Evolutionary conservation across 2,113 vertebrate genomes (phyloP).

Genomic region (Barnardius zonarius): DNA sequence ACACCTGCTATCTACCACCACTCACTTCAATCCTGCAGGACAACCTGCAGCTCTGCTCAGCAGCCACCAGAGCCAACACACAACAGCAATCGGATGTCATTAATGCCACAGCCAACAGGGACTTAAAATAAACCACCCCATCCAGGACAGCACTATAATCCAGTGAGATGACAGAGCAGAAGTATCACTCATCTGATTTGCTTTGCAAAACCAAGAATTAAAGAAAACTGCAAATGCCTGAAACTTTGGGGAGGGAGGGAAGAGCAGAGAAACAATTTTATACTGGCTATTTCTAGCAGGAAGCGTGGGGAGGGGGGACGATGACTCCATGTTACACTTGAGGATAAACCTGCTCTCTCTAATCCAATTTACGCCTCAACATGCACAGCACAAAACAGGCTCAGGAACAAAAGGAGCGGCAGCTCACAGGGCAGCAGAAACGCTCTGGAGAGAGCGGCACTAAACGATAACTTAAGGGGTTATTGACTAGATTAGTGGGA

Average conservation of each 20-base stretch:
- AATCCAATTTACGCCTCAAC: constrained; percentile 41
- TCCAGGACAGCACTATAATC: background rate
- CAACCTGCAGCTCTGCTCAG: background rate
- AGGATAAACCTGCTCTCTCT: constrained; percentile 8
- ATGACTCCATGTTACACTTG: background rate
- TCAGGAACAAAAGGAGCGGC: background rate
- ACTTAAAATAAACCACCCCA: background rate
- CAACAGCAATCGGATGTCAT: accelerated
- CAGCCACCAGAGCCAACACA: background rate
- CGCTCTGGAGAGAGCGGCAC: background rate
- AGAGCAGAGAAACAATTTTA: background rate
- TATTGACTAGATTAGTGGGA: constrained; percentile 23
- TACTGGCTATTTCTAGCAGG: background rate
- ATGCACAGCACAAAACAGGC: background rate
- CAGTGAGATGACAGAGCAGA: background rate
- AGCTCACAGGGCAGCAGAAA: background rate
- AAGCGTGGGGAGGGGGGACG: background rate
- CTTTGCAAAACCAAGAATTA: background rate
- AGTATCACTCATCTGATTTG: background rate
- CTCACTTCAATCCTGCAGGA: background rate
- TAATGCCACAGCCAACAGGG: background rate
- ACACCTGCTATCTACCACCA: background rate
- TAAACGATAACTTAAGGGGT: background rate
- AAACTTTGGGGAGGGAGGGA: background rate
- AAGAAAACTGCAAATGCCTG: background rate